Base-by-base conservation (phyloP, 2,888 invertebrate species). In the Arrhopalites spinosus region DNA sequence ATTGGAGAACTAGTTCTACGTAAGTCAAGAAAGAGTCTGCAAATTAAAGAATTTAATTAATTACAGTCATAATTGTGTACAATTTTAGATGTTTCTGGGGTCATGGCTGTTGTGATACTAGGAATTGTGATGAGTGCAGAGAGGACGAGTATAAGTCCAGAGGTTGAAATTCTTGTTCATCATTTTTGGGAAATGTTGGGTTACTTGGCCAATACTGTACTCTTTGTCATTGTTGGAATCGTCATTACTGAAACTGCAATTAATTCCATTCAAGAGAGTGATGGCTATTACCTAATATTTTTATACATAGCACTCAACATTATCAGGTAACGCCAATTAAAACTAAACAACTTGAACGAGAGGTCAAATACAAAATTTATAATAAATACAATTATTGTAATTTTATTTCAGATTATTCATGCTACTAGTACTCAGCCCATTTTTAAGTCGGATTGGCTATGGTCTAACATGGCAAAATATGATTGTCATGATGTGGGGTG, bases 401-500 rank as follows among this genome's bases (percentile, higher is more conserved):
- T 45, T 11, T 45, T 17, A 47, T 47, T 15, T 45, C 45, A 86
- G 86, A 76, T 84, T 84, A 0, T 43, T 89, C 75, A 88, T 89
- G 74, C 87, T 89, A 78, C 83, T 86, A 0, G 82, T 86, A 0
- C 86, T 89, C 84, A 87, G 87, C 67, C 89, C 89, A 0, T 73
- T 89, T 0, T 84, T 90, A 29, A 85, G 85, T 27, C 86, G 85
- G 17, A 84, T 89, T 1, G 90, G 90, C 0, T 90, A 89, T 80
- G 89, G 89, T 0, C 86, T 90, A 84, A 85, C 87, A 0, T 89
- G 89, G 89, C 87, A 88, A 79, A 87, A 88, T 75, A 87, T 87
- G 76, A 84, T 88, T 81, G 88, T 90, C 2, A 87, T 89, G 82
- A 88, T 88, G 2, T 90, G 90, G 90, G 89, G 90, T 23, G 90